Conservation (phyloP, 2,113 vertebrate species). For the Ciconia maguari region DNA sequence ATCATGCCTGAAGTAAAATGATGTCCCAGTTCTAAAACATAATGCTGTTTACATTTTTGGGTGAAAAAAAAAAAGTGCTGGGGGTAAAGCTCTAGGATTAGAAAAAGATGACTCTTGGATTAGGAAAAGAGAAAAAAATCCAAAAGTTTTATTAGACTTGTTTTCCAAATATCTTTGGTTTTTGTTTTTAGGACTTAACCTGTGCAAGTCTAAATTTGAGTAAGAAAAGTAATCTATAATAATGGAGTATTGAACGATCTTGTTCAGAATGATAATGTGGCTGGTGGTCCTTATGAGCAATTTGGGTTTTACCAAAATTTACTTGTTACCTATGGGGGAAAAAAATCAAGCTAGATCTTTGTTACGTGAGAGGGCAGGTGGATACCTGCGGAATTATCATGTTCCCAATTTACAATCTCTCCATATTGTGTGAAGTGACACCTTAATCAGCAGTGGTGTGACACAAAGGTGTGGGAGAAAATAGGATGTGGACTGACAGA, state of each 20-base stretch:
- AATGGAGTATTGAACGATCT: not conserved
- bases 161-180: not conserved
- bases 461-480: not conserved
- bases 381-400: accelerated
- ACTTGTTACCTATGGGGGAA: not conserved
- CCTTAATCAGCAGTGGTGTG: not conserved
- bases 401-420: not conserved
- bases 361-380: accelerated
- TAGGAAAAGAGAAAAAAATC: not conserved
- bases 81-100: not conserved
- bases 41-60: not conserved
- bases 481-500: not conserved
- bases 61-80: not conserved
- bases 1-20: not conserved
- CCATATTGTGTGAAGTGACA: not conserved
- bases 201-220: not conserved
- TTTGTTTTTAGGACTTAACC: not conserved
- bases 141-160: not conserved
- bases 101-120: not conserved
- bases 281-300: not conserved
- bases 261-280: not conserved
- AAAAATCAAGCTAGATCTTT: not conserved
- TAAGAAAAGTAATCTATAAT: not conserved
- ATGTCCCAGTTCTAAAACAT: not conserved
- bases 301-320: not conserved